Conservation (phyloP, 2,888 invertebrate species). For the Macrophya alboannulata region DNA sequence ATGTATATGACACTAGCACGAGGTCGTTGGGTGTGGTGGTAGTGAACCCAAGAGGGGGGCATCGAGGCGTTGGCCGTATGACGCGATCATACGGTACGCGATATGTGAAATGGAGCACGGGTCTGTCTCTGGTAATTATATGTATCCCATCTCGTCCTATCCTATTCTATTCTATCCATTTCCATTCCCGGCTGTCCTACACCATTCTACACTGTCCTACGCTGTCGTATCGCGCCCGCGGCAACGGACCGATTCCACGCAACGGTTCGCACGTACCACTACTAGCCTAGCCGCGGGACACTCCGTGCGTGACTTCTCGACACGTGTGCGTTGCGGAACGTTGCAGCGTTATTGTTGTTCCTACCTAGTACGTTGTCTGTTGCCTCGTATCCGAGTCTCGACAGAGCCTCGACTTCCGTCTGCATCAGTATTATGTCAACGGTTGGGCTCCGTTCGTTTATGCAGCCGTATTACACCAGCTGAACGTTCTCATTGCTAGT, state of each 20-base stretch:
- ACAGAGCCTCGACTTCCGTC: conserved; percentile 33
- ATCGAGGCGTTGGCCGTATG: conserved; percentile 75
- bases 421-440: conserved; percentile 33
- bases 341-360: conserved; percentile 51
- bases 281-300: conserved; percentile 52
- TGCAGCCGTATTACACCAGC: background rate
- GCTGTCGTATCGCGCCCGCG: conserved; percentile 59
- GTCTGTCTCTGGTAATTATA: conserved; percentile 75
- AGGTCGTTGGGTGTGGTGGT: background rate
- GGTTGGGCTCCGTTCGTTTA: background rate
- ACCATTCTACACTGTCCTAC: conserved; percentile 15
- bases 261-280: conserved; percentile 58
- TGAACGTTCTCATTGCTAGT: background rate
- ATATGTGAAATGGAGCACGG: conserved; percentile 77
- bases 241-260: conserved; percentile 68
- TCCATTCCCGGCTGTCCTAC: conserved; percentile 11
- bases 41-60: conserved; percentile 1
- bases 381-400: conserved; percentile 28
- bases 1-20: background rate
- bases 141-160: conserved; percentile 74
- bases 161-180: conserved; percentile 60
- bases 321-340: conserved; percentile 55
- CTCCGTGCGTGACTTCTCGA: conserved; percentile 51
- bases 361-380: conserved; percentile 36
- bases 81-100: conserved; percentile 76